These are phyloP conservation scores for Nothura maculosa DNA, from an alignment of 2,797 vertebrate genomes.

Conservation along the genomic window DNA sequence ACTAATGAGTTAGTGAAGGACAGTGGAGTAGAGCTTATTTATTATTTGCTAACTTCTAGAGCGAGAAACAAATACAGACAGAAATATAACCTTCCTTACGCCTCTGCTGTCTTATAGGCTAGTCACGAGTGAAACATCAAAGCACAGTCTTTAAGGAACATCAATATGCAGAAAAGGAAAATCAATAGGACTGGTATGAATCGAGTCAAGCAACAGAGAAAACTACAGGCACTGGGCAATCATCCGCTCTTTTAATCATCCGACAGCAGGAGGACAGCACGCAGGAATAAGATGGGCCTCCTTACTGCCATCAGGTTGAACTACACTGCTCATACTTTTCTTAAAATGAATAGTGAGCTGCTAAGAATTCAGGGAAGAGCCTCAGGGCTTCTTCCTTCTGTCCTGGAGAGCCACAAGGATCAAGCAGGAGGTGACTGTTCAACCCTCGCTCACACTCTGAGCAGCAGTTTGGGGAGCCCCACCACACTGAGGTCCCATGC, in stretches of 20 bases:
- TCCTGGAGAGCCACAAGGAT: background rate
- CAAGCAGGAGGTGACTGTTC: background rate
- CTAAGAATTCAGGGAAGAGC: background rate
- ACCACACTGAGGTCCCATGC: fast-evolving
- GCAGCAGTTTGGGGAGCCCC: background rate
- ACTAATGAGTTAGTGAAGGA: background rate
- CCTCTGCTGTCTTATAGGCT: too few relatives aligned
- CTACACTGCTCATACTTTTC: background rate
- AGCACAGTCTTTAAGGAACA: background rate
- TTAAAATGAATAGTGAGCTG: background rate
- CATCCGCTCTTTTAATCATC: too few relatives aligned
- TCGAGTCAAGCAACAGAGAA: background rate
- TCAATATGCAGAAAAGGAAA: background rate
- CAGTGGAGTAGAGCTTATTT: background rate
- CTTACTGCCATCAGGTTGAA: too few relatives aligned
- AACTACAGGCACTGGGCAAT: too few relatives aligned
- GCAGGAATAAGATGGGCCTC: too few relatives aligned
- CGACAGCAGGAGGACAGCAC: too few relatives aligned
- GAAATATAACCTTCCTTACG: too few relatives aligned
- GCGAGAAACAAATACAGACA: background rate
- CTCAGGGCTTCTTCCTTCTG: background rate
- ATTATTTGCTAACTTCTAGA: background rate
- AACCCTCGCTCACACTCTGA: too few relatives aligned
- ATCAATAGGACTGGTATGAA: background rate
- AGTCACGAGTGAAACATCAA: too few relatives aligned